phyloP scores from a whole-genome alignment of 2,113 vertebrate genomes.

The Gadus macrocephalus region DNA sequence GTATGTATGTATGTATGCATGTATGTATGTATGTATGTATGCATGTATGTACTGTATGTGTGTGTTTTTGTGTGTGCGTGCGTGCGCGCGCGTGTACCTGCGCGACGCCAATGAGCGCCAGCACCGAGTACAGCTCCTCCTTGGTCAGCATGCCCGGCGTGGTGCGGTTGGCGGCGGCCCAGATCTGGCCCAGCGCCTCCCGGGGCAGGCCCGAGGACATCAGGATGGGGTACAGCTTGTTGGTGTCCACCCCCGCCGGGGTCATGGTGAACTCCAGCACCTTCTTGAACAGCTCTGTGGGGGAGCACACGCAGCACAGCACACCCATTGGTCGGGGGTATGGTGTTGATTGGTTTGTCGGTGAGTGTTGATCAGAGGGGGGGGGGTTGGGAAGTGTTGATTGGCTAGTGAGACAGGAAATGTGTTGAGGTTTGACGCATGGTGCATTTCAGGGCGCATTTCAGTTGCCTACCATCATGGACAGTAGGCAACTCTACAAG shows the following conservation, averaged over 20 bases:
- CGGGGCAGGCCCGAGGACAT: conserved; percentile 96
- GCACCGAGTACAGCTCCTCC: conserved; percentile 92
- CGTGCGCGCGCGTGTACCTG: conserved; percentile 75
- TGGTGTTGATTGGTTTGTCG: too few species aligned
- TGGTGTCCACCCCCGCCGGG: conserved; percentile 90
- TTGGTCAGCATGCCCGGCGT: conserved; percentile 96
- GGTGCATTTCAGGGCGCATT: too few species aligned
- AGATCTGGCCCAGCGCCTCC: conserved; percentile 95
- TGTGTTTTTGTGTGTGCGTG: conserved; percentile 1
- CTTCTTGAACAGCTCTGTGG: conserved; percentile 90
- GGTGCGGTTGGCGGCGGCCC: conserved; percentile 94
- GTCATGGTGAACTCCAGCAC: conserved; percentile 91
- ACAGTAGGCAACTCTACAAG: too few species aligned
- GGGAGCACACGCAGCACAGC: too few species aligned
- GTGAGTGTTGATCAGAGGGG: too few species aligned
- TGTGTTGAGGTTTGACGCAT: too few species aligned
- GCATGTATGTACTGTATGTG: background rate
- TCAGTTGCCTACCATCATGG: too few species aligned
- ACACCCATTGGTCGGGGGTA: too few species aligned
- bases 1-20: background rate
- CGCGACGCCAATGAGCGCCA: conserved; percentile 89
- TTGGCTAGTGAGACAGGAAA: too few species aligned
- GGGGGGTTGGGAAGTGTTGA: too few species aligned
- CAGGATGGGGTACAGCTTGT: conserved; percentile 94
- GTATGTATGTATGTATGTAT: conserved; percentile 1